These are phyloP conservation scores for Mellilla xanthometata DNA, from an alignment of 2,888 invertebrate species.

Conservation along the genomic window DNA sequence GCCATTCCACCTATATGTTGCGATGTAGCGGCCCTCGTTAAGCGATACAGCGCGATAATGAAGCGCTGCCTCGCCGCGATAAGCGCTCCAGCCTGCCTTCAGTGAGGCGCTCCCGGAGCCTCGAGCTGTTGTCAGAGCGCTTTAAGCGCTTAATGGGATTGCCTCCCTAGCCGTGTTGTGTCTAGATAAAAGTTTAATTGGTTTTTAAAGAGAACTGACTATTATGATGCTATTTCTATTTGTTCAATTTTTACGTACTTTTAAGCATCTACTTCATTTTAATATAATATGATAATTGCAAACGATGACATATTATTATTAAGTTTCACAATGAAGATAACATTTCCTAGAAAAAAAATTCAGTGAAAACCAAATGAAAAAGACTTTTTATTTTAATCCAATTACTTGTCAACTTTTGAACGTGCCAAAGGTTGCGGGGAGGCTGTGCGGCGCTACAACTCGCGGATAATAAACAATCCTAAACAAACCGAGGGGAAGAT, in stretches of 20 bases:
- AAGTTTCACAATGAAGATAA: too few relatives aligned
- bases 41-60: slow-evolving; percentile 30
- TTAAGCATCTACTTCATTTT: too few relatives aligned
- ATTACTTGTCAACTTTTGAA: too few relatives aligned
- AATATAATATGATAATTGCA: too few relatives aligned
- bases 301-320: too few relatives aligned
- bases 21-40: not conserved
- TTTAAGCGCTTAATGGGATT: slow-evolving; percentile 13
- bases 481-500: slow-evolving; percentile 11
- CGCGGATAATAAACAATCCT: slow-evolving; percentile 1
- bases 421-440: too few relatives aligned
- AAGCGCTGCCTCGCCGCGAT: slow-evolving; percentile 37
- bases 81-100: slow-evolving; percentile 23
- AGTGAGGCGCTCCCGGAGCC: not conserved
- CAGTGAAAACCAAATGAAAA: too few relatives aligned
- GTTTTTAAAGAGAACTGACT: not conserved
- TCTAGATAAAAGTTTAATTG: not conserved
- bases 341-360: too few relatives aligned
- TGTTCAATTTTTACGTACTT: too few relatives aligned
- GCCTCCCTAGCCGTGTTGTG: not conserved
- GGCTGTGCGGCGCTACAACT: not conserved
- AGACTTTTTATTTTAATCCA: too few relatives aligned
- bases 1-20: not conserved
- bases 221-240: too few relatives aligned
- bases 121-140: slow-evolving; percentile 7